These are phyloP conservation scores for Toxotes lorentzi DNA, from an alignment of 2,797 vertebrate species.

Conservation along the genomic window DNA sequence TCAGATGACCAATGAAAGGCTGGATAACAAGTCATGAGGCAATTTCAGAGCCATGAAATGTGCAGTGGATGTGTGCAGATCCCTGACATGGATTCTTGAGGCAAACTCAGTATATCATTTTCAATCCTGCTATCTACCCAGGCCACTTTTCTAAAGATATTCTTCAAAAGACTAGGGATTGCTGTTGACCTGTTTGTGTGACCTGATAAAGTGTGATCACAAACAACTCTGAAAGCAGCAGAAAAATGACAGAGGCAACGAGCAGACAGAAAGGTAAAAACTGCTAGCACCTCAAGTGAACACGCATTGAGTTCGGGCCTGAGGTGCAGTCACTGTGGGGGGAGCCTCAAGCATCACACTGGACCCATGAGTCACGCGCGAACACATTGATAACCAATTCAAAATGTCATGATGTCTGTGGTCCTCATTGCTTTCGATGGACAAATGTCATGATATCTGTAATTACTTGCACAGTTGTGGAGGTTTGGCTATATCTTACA, in stretches of 20 bases:
- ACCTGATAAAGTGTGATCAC: slow-evolving; percentile 8
- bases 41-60: background rate
- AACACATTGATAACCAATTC: background rate
- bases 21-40: background rate
- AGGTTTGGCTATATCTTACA: no score
- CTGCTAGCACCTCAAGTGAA: background rate
- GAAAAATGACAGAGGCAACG: slow-evolving; percentile 24
- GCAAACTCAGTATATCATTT: background rate
- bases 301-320: background rate
- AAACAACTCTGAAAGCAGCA: slow-evolving; percentile 7
- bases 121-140: background rate
- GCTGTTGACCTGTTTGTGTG: slow-evolving; percentile 25
- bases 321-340: background rate
- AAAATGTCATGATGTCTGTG: background rate
- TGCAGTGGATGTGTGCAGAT: background rate
- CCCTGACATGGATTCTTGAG: background rate
- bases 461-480: no score
- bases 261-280: slow-evolving; percentile 16
- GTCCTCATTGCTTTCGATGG: background rate
- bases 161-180: background rate
- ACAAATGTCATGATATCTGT: no score
- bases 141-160: background rate
- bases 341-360: background rate
- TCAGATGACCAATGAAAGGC: background rate
- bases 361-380: slow-evolving; percentile 13